Conservation (phyloP, 2,113 vertebrate genomes). For the Perccottus glenii region DNA sequence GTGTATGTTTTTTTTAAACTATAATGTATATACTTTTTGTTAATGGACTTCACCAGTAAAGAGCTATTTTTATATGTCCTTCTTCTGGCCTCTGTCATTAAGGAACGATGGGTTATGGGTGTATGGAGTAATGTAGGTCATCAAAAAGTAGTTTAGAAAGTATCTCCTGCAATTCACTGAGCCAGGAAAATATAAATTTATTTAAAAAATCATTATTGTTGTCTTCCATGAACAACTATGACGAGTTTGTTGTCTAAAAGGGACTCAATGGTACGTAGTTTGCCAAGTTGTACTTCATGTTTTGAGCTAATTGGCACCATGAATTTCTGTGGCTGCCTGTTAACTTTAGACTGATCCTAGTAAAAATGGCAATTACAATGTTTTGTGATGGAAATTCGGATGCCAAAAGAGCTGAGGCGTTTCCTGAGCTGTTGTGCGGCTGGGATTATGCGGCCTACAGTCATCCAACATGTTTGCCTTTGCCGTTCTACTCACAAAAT, state of each 20-base stretch:
- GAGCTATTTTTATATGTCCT: conserved; percentile 61
- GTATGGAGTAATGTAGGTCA: conserved; percentile 18
- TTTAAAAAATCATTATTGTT: conserved; percentile 15
- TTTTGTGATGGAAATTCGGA: conserved; percentile 54
- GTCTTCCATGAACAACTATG: conserved; percentile 3
- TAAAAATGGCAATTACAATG: conserved; percentile 59
- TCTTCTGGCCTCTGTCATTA: conserved; percentile 57
- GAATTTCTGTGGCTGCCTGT: conserved; percentile 48
- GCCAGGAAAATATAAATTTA: conserved; percentile 6
- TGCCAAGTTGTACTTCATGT: conserved; percentile 25
- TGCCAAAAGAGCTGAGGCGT: conserved; percentile 31
- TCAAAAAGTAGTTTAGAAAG: conserved; percentile 6
- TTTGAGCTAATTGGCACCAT: conserved; percentile 48
- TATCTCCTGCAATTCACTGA: conserved; percentile 11
- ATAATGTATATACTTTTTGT: conserved; percentile 67
- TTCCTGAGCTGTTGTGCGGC: conserved; percentile 53
- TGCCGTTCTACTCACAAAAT: conserved; percentile 12
- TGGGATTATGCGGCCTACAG: conserved; percentile 25
- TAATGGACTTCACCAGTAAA: conserved; percentile 64
- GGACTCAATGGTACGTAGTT: not conserved
- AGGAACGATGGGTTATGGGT: not conserved
- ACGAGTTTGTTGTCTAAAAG: conserved; percentile 24
- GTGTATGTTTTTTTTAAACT: conserved; percentile 64
- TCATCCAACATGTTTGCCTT: conserved; percentile 12
- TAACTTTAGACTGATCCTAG: conserved; percentile 34